Conservation (phyloP, 2,797 vertebrate species). For the Mus spretus region DNA sequence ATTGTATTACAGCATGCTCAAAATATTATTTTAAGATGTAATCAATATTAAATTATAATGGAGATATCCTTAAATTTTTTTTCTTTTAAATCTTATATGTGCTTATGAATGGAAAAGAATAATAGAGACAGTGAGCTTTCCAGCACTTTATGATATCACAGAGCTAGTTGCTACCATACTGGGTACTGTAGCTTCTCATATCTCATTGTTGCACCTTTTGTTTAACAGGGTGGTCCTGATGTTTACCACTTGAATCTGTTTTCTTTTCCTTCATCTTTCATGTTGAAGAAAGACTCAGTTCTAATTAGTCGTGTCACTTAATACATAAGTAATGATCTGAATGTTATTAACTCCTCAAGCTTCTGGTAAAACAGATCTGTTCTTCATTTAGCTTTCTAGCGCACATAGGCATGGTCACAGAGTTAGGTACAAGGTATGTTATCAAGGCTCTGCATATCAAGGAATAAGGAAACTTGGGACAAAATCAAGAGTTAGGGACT, state of each 20-base stretch:
- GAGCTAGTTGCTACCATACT: background rate
- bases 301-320: background rate
- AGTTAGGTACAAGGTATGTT: background rate
- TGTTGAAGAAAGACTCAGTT: background rate
- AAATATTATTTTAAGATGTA: background rate
- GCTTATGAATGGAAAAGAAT: background rate
- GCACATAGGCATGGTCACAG: background rate
- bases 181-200: background rate
- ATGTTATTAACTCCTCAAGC: background rate
- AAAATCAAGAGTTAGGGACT: background rate
- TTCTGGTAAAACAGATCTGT: background rate
- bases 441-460: background rate
- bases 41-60: background rate
- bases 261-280: background rate
- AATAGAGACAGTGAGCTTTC: background rate
- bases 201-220: background rate
- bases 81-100: background rate
- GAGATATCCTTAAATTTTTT: background rate
- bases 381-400: background rate
- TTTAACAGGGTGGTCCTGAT: background rate
- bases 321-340: background rate
- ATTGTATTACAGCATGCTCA: background rate
- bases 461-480: background rate
- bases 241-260: background rate
- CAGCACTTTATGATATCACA: background rate